A percentile compares a stretch with the other conserved stretches of the same genome.
These are phyloP conservation scores for Paelopatides confundens DNA, from an alignment of 53 echinoderm and acorn worm species.

Conservation along the genomic window DNA sequence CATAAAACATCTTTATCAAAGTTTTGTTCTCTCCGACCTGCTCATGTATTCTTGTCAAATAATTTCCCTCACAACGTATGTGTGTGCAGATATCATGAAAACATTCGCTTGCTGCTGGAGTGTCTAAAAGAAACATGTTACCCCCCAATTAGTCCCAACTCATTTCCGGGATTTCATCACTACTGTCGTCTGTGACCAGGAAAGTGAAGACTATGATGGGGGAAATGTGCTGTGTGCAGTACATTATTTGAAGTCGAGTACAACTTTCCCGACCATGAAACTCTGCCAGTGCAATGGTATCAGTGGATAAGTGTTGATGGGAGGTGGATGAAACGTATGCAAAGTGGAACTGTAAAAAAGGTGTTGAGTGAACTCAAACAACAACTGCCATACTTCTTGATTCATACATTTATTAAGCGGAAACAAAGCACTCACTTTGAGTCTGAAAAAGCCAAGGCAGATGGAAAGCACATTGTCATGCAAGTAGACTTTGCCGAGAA, in stretches of 20 bases:
- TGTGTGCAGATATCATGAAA: slow-evolving; percentile 39
- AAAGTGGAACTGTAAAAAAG: slow-evolving; percentile 30
- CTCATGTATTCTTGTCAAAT: not conserved
- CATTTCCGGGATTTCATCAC: not conserved
- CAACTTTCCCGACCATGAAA: not conserved
- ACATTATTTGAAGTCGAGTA: not conserved
- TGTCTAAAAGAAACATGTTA: not conserved
- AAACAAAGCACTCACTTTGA: slow-evolving; percentile 63
- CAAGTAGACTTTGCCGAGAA: slow-evolving; percentile 73
- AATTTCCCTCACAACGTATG: not conserved
- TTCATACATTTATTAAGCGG: slow-evolving; percentile 54
- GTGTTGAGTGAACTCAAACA: not conserved
- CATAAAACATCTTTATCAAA: slow-evolving; percentile 29
- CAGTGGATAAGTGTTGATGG: slow-evolving; percentile 1
- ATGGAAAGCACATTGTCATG: slow-evolving; percentile 18
- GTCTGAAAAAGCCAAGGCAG: slow-evolving; percentile 7
- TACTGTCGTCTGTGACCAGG: not conserved
- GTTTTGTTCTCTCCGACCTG: not conserved
- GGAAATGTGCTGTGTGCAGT: not conserved
- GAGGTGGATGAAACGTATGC: slow-evolving; percentile 1
- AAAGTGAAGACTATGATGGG: not conserved
- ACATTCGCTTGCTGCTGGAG: not conserved
- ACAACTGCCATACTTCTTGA: slow-evolving; percentile 50
- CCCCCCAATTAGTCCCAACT: no score
- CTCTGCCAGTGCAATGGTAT: no score